Evolutionary conservation across 1,140 invertebrate genomes (phyloP), one percentile per base, ranked within the genome.

Genomic region (Oncopodura yosiiana): DNA sequence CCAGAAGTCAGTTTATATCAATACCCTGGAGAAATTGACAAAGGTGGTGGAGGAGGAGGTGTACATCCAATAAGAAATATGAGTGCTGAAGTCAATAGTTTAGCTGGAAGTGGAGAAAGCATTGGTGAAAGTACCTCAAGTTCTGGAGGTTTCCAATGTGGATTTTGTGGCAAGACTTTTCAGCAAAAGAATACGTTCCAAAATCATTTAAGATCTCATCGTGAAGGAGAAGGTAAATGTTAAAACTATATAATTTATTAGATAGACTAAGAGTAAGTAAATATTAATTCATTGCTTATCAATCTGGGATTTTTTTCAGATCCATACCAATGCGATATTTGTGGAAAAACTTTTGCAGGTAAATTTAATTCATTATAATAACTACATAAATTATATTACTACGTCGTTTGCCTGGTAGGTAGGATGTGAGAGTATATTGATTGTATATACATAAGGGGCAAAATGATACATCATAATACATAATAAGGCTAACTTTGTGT

Each of bases 241-340:
- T n/a, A n/a, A n/a, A n/a, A n/a, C n/a, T n/a, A n/a, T n/a, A n/a
- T n/a, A n/a, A n/a, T n/a, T 73, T 77, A n/a, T 70, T 69, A 49
- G 50, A 3, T 12, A 46, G 1, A 63, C 65, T 19, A 70, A 73
- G 16, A 16, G 18, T 12, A 4, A 21, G 23, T 16, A 12, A 21
- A 2, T 16, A 9, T 14, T 11, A 9, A 14, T 2, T 24, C 21
- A 16, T 12, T 6, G 53, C 29, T 70, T 71, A 32, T 26, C 75
- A 79, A 6, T n/a, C n/a, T n/a, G n/a, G n/a, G n/a, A n/a, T n/a
- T n/a, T n/a, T n/a, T n/a, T n/a, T n/a, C n/a, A n/a, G 85, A 87
- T 70, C 84, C 84, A 4, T 88, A 90, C 70, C 79, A 83, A 36
- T 95, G 90, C 70, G 85, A 88, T 67, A 84, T 91, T 52, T 95